Percentiles rank a stretch among this genome's conserved stretches.
phyloP scores from a whole-genome alignment of 2,888 invertebrate genomes.

The Agelastica alni region DNA sequence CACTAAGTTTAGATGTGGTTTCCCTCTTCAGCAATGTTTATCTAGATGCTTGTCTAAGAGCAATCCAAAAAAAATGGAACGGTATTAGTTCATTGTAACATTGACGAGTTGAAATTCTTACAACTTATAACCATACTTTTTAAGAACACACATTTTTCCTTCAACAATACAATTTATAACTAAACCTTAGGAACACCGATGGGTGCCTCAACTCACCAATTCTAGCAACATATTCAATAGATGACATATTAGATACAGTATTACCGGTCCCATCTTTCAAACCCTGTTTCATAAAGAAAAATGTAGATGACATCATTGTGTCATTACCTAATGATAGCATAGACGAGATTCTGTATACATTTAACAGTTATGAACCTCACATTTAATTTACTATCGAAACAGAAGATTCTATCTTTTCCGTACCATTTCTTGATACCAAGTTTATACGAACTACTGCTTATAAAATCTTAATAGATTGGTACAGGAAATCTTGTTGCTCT shows the following conservation, averaged over 20 bases:
- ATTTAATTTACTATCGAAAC: not conserved
- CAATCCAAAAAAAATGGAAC: too few relatives aligned
- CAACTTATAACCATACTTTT: not conserved
- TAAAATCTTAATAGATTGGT: constrained; percentile 26
- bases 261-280: not conserved
- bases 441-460: constrained; percentile 13
- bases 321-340: not conserved
- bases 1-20: too few relatives aligned
- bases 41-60: too few relatives aligned
- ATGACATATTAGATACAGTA: not conserved
- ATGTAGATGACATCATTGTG: not conserved
- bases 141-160: not conserved
- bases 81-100: too few relatives aligned
- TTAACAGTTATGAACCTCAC: not conserved
- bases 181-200: not conserved
- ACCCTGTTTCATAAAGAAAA: not conserved
- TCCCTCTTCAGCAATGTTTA: too few relatives aligned
- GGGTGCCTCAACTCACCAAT: too few relatives aligned
- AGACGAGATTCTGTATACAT: not conserved
- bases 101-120: too few relatives aligned
- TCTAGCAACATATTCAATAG: too few relatives aligned
- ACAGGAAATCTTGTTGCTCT: constrained; percentile 23
- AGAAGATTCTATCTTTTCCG: not conserved
- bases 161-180: not conserved
- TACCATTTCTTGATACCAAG: constrained; percentile 28